A percentile compares a stretch with the other conserved stretches of the same genome.
These are phyloP conservation scores for Mylabris phalerata DNA, from an alignment of 1,140 invertebrate species.

Conservation along the genomic window DNA sequence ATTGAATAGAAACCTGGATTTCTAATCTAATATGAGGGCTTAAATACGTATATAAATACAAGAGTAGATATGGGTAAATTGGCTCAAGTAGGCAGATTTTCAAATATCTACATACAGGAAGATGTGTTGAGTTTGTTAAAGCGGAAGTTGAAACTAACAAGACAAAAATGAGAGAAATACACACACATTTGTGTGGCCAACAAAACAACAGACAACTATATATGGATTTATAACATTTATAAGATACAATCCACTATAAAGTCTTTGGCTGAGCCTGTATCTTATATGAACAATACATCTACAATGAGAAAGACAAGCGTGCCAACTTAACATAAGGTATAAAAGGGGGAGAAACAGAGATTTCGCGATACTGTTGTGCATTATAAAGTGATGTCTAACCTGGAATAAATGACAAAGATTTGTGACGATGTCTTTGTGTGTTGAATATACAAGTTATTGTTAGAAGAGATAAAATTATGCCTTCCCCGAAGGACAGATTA, in stretches of 20 bases:
- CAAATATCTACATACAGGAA: too few species aligned
- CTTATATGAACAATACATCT: slow-evolving; percentile 34
- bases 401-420: slow-evolving; percentile 36
- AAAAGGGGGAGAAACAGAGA: slow-evolving; percentile 23
- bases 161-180: too few species aligned
- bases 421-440: slow-evolving; percentile 29
- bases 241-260: slow-evolving; percentile 40
- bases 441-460: slow-evolving; percentile 20
- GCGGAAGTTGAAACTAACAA: too few species aligned
- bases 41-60: too few species aligned
- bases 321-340: slow-evolving; percentile 35
- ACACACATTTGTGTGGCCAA: too few species aligned
- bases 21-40: too few species aligned
- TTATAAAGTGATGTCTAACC: slow-evolving; percentile 35
- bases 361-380: slow-evolving; percentile 28
- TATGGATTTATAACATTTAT: slow-evolving; percentile 37
- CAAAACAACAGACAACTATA: too few species aligned
- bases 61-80: too few species aligned
- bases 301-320: slow-evolving; percentile 14
- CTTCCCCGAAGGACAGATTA: neutral
- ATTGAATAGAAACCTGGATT: too few species aligned
- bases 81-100: too few species aligned
- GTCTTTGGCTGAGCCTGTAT: slow-evolving; percentile 33
- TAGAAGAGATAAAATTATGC: slow-evolving; percentile 4
- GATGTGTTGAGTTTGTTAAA: too few species aligned